Evolutionary conservation across 2,888 invertebrate genomes (phyloP), one percentile per base, ranked within the genome.

Genomic region (Drosophila prostipennis): DNA sequence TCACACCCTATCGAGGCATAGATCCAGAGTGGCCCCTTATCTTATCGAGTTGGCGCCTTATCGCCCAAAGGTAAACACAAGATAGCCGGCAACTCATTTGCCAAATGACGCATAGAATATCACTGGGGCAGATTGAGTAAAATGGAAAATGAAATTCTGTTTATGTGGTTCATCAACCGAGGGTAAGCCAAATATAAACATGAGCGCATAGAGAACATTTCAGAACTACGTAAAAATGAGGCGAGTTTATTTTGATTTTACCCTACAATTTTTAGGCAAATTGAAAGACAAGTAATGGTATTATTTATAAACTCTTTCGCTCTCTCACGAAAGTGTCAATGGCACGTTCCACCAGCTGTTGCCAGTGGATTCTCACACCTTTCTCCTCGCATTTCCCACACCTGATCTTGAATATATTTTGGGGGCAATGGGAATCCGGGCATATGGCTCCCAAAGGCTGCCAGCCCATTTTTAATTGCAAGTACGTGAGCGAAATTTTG

Each of bases 1-100:
- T 72, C 70, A 55, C 70, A 70, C 70, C 70, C 72, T 72, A 72
- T 49, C 68, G 54, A 34, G 16, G 36, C 48, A 36, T 49, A 69
- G 67, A 56, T 65, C 45, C 45, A 56, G 48, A 61, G 51, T 40
- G 51, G 51, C 54, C 42, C 54, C 42, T 37, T 71, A 71, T 71
- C 70, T 71, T 71, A 71, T 71, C 70, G 57, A 19, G 56, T 36
- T 60, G 73, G 55, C 63, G 72, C 72, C 73, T 71, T 71, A 71
- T 71, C 70, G 72, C 29, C 48, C 43, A 36, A 52, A 71, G 73
- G 70, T 71, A 71, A 72, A 71, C 73, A 71, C n/a, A 29, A 39
- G 70, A 71, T 71, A 71, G 46, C 42, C 43, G 13, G 11, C 32
- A 23, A 60, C 71, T 69, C 69, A 46, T 69, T 69, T 69, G 69